Conservation (phyloP, 2,113 vertebrate genomes). For the Camelus dromedarius region DNA sequence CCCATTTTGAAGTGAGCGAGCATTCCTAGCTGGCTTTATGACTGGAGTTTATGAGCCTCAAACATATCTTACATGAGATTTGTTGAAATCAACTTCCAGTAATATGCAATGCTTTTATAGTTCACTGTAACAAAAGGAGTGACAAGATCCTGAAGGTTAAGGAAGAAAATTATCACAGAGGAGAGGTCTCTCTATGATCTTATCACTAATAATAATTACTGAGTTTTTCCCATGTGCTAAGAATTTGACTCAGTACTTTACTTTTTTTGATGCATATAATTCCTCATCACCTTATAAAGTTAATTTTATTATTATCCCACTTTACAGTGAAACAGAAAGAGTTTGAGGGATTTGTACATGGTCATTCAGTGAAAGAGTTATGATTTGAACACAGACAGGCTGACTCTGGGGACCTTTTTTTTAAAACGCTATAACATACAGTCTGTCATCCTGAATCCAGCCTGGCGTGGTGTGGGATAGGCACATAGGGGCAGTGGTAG, state of each 20-base stretch:
- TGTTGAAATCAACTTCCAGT: conserved; percentile 18
- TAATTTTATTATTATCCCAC: not conserved
- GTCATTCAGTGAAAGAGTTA: not conserved
- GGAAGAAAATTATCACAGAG: not conserved
- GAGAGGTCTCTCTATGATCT: not conserved
- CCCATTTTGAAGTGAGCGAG: not conserved
- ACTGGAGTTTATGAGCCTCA: not conserved
- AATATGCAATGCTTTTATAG: not conserved
- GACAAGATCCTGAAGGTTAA: not conserved
- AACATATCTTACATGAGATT: not conserved
- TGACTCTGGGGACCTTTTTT: not conserved
- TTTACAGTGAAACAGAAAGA: not conserved
- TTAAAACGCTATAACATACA: not conserved
- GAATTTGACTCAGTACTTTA: not conserved
- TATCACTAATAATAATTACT: not conserved
- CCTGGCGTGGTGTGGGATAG: rapidly evolving
- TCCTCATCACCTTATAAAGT: not conserved
- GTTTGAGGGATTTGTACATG: not conserved
- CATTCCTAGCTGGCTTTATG: conserved; percentile 27
- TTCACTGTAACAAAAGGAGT: not conserved
- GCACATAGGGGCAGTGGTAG: not conserved
- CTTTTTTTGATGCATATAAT: not conserved
- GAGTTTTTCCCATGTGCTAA: not conserved
- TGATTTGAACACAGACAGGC: not conserved
- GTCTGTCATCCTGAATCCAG: not conserved